Conservation (phyloP, 2,113 vertebrate genomes). For the Oophaga pumilio region DNA sequence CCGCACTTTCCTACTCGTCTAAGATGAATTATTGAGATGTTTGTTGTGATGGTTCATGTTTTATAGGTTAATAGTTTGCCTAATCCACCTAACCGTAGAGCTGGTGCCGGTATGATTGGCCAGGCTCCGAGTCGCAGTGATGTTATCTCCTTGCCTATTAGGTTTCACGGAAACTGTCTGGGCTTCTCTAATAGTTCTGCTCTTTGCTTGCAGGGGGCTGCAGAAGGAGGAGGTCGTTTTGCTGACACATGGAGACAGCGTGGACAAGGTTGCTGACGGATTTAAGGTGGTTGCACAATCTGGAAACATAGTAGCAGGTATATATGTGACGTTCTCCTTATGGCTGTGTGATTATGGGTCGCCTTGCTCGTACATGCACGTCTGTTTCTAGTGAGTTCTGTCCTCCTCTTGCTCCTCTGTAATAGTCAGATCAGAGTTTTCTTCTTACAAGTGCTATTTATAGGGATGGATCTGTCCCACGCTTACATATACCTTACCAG, state of each 20-base stretch:
- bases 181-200: neutral
- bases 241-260: conserved; percentile 95
- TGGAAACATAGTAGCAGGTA: conserved; percentile 95
- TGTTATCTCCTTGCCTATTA: neutral
- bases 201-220: conserved; percentile 79
- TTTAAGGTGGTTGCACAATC: conserved; percentile 98
- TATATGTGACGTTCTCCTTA: conserved; percentile 48
- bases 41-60: too few species aligned
- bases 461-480: too few species aligned
- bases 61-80: neutral
- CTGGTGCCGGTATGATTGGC: neutral
- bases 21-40: too few species aligned
- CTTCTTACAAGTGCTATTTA: neutral
- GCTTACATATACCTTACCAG: too few species aligned
- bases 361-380: neutral
- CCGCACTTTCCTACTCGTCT: too few species aligned
- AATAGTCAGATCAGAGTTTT: neutral
- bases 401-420: neutral
- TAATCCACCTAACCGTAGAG: neutral
- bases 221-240: conserved; percentile 97
- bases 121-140: neutral
- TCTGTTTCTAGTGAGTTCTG: neutral
- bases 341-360: neutral
- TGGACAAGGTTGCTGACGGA: conserved; percentile 98
- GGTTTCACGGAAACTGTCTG: neutral